These are phyloP conservation scores for Myotis brandtii DNA, from an alignment of 2,113 vertebrate genomes.

Conservation along the genomic window DNA sequence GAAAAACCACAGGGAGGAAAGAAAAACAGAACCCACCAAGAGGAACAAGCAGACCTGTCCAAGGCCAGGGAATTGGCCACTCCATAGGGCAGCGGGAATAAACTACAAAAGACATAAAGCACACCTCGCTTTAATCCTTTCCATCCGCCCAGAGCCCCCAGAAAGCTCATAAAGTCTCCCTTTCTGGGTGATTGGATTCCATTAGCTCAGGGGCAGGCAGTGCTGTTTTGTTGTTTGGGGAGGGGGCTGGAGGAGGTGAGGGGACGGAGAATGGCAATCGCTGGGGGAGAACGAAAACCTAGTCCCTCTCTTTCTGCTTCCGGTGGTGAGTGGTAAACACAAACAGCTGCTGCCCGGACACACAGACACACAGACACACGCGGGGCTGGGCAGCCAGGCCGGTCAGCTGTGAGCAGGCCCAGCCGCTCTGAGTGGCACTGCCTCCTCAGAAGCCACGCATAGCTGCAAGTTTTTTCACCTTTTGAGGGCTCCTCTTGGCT, in stretches of 20 bases:
- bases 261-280: neutral
- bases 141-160: conserved; percentile 77
- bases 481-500: conserved; percentile 42
- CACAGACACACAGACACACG: too few relatives aligned
- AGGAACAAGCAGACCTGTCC: conserved; percentile 57
- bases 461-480: conserved; percentile 10
- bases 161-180: conserved; percentile 81
- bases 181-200: conserved; percentile 84
- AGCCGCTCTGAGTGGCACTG: neutral
- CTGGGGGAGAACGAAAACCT: neutral
- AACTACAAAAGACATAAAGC: conserved; percentile 81
- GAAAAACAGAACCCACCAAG: conserved; percentile 64
- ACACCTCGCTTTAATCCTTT: conserved; percentile 82
- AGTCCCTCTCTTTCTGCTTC: conserved; percentile 54
- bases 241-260: neutral
- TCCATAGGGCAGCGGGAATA: conserved; percentile 48
- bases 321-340: conserved; percentile 67
- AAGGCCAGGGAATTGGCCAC: conserved; percentile 60
- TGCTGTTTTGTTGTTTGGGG: conserved; percentile 25
- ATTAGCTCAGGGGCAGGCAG: conserved; percentile 66
- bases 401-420: neutral
- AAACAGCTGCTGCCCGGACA: conserved; percentile 80
- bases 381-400: conserved; percentile 63
- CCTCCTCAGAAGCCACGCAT: conserved; percentile 4
- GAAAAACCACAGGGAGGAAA: conserved; percentile 24